Evolutionary conservation across 2,113 vertebrate species (phyloP).

Genomic region (Stercorarius parasiticus): DNA sequence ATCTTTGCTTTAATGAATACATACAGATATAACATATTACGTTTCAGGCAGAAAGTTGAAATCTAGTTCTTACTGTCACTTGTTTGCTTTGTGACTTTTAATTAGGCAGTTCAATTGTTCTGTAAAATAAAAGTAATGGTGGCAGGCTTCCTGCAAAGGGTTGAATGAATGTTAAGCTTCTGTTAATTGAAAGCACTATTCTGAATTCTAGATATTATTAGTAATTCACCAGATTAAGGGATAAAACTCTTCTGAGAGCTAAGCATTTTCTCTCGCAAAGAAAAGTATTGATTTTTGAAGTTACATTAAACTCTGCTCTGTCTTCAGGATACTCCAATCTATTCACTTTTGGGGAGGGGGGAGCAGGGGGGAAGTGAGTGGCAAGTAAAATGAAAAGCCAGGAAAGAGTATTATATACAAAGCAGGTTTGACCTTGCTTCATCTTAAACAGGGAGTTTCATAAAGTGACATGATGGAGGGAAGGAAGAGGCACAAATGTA

Average conservation of each 20-base stretch:
- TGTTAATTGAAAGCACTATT: not conserved
- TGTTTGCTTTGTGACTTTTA: not conserved
- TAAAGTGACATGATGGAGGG: not conserved
- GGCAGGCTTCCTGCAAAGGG: not conserved
- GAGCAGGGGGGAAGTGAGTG: not conserved
- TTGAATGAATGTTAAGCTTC: not conserved
- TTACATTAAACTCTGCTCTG: not conserved
- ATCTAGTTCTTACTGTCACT: not conserved
- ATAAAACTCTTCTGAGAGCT: not conserved
- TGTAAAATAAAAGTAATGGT: not conserved
- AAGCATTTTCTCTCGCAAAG: not conserved
- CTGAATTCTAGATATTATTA: not conserved
- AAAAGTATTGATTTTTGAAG: constrained; percentile 2
- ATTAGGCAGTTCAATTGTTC: not conserved
- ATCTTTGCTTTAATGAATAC: not conserved
- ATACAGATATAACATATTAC: not conserved
- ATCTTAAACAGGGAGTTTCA: not conserved
- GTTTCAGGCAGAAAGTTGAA: not conserved
- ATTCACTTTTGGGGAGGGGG: not conserved
- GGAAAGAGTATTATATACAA: not conserved
- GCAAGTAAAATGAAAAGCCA: not conserved
- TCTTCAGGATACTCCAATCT: not conserved
- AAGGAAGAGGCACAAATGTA: not conserved
- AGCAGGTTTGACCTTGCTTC: not conserved
- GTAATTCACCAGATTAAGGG: not conserved